Conservation (phyloP, 2,888 invertebrate species). For the Melikaiella ostensackeni region DNA sequence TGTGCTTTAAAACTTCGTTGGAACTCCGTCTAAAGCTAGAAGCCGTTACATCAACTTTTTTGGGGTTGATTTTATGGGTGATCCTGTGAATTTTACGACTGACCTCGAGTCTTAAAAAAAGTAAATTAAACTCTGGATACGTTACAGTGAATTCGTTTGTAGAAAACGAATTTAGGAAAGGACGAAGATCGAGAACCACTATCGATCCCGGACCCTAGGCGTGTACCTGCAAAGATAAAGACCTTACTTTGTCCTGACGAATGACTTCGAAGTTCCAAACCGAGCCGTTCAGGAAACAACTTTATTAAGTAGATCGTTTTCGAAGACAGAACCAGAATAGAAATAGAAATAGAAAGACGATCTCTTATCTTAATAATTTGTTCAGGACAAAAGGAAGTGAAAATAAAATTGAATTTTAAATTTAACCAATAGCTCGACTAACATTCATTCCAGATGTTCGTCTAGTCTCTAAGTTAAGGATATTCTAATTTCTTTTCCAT, state of each 20-base stretch:
- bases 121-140: slow-evolving; percentile 67
- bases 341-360: slow-evolving; percentile 5
- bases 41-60: background rate
- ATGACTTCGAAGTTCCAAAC: slow-evolving; percentile 8
- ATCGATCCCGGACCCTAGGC: slow-evolving; percentile 48
- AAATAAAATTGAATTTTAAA: background rate
- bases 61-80: slow-evolving; percentile 63
- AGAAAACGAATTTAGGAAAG: slow-evolving; percentile 48
- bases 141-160: slow-evolving; percentile 53
- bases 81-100: slow-evolving; percentile 65
- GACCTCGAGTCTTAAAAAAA: slow-evolving; percentile 69
- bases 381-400: background rate
- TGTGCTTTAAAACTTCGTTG: slow-evolving; percentile 6
- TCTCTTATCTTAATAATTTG: slow-evolving; percentile 29
- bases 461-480: background rate
- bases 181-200: slow-evolving; percentile 51
- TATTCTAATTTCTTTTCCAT: background rate
- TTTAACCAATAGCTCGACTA: background rate
- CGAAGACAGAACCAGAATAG: background rate
- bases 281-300: slow-evolving; percentile 17
- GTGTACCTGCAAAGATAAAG: slow-evolving; percentile 40
- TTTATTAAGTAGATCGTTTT: slow-evolving; percentile 21
- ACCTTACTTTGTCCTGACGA: slow-evolving; percentile 42
- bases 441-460: too few species aligned
- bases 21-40: slow-evolving; percentile 6